Percentiles rank a stretch among this genome's conserved stretches.
Conservation (phyloP, 2,888 invertebrate species). For the Calameuta idolon region DNA sequence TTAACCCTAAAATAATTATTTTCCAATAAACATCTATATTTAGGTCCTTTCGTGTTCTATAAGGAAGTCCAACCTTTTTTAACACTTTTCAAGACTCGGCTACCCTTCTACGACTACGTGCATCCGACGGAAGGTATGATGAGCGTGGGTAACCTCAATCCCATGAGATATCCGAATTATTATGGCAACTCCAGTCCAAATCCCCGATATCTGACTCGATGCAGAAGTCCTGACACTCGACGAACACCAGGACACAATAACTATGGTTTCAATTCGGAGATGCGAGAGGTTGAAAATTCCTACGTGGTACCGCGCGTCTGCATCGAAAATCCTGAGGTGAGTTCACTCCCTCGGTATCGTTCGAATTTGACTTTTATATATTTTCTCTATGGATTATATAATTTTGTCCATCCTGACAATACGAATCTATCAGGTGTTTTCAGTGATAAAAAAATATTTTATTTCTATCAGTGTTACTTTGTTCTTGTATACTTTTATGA, state of each 20-base stretch:
- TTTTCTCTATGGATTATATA: background rate
- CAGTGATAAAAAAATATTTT: background rate
- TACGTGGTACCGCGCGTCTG: conserved; percentile 56
- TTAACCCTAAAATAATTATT: background rate
- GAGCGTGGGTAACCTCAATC: conserved; percentile 29
- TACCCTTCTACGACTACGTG: conserved; percentile 57
- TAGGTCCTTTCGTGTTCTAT: background rate
- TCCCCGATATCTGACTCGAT: conserved; percentile 34
- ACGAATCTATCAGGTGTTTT: background rate
- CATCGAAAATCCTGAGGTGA: conserved; percentile 55
- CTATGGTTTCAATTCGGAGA: conserved; percentile 58
- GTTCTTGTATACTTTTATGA: background rate
- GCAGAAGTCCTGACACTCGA: conserved; percentile 35
- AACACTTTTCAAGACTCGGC: conserved; percentile 37
- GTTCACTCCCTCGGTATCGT: background rate
- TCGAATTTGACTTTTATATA: background rate
- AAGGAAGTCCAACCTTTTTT: background rate
- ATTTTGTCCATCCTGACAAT: background rate
- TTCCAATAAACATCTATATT: background rate
- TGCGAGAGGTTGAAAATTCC: conserved; percentile 56
- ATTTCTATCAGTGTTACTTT: background rate
- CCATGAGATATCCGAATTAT: conserved; percentile 46
- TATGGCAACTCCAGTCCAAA: conserved; percentile 53
- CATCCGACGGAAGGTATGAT: conserved; percentile 37
- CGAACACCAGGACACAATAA: conserved; percentile 54